Percentiles rank a stretch among this genome's conserved stretches.
phyloP scores from a whole-genome alignment of 2,888 invertebrate species.

The Arctia plantaginis region DNA sequence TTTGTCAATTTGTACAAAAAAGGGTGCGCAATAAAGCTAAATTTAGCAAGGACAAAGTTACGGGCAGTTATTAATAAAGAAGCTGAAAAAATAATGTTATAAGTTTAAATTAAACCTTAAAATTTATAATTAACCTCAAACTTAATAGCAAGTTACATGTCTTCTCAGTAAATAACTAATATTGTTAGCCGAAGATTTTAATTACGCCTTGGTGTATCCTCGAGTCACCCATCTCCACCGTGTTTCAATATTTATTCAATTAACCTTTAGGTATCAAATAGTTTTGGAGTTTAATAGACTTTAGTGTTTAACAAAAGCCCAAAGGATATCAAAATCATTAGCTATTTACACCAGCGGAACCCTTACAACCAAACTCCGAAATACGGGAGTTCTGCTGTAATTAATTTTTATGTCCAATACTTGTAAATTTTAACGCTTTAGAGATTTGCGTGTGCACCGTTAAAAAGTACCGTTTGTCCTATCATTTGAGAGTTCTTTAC shows the following conservation, averaged over 20 bases:
- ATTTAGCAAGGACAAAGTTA: no score
- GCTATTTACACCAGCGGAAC: not conserved
- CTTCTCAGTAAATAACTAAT: not conserved
- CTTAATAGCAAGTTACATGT: not conserved
- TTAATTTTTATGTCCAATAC: no score
- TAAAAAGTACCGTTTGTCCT: no score
- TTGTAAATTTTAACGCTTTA: no score
- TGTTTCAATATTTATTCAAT: not conserved
- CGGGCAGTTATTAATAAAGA: no score
- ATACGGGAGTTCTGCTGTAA: not conserved
- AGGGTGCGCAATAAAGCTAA: no score
- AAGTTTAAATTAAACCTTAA: no score
- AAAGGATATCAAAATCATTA: not conserved
- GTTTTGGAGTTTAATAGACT: not conserved
- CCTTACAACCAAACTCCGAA: not conserved
- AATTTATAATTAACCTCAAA: not conserved
- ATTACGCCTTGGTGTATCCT: not conserved
- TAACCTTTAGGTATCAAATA: not conserved
- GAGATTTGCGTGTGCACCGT: no score
- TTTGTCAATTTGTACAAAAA: no score
- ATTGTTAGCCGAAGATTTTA: not conserved
- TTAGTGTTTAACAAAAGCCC: not conserved
- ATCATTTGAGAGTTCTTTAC: no score
- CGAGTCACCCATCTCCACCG: not conserved
- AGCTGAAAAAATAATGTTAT: no score